Evolutionary conservation across 2,888 invertebrate species (phyloP), one percentile per base, ranked within the genome.

Genomic region (Synergus japonicus): DNA sequence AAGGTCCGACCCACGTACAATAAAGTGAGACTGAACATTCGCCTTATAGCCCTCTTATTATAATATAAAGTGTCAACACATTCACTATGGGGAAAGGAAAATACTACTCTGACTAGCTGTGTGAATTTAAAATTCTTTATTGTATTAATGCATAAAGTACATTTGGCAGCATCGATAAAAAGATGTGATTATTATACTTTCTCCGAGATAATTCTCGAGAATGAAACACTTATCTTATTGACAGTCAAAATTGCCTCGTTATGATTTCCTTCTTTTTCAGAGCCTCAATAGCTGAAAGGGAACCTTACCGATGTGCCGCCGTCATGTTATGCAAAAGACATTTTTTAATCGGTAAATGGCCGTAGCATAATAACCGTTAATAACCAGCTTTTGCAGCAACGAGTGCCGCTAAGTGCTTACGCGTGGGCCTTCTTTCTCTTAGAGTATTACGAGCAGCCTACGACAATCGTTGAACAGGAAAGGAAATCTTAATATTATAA

Each of bases 351-450:
- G n/a, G 18, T 64, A 81, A 86, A 85, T 84, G 83, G 83, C 86
- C 86, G 83, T 85, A 87, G 86, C 83, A 86, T 87, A 88, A 88
- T 89, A 88, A 88, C 88, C 87, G 88, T 88, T 88, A 88, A 88
- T 88, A 88, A 89, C 86, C 87, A 85, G 84, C 77, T 78, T 87
- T 86, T 87, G 87, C 87, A 79, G 83, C 73, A 77, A 66, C 76
- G 81, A 84, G 83, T 79, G 88, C 85, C 84, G 87, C 86, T 88
- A 88, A 88, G 86, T 87, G 88, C 83, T 87, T 82, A 80, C 89
- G 87, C 87, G 88, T 89, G 89, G 89, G 89, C 82, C 76, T 79
- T 18, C n/a, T 73, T 49, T 73, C 54, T 54, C 54, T 49, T 37
- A 13, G 73, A 49, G 54, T 54, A 54, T 54, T 69, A 15, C 29